These are phyloP conservation scores for Eurystomus gularis DNA, from an alignment of 2,113 vertebrate species.

Conservation along the genomic window DNA sequence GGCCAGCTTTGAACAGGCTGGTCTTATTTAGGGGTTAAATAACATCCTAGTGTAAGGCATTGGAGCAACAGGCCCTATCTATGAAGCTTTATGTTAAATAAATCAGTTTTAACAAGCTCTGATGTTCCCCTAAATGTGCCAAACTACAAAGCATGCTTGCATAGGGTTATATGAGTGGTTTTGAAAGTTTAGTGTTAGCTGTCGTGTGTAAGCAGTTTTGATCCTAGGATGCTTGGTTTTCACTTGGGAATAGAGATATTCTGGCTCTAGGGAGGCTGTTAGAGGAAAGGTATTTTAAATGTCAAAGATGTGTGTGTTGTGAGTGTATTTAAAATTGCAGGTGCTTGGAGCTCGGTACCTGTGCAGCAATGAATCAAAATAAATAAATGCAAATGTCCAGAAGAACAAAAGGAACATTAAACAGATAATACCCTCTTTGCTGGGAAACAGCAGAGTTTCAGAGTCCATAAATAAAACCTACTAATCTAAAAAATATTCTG, in stretches of 20 bases:
- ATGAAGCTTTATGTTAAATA: neutral
- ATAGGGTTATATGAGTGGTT: neutral
- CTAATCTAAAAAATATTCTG: slow-evolving; percentile 67
- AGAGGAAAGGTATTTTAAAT: neutral
- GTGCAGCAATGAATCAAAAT: slow-evolving; percentile 33
- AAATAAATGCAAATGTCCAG: slow-evolving; percentile 49
- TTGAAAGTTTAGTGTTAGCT: neutral
- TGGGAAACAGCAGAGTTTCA: slow-evolving; percentile 28
- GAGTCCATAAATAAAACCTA: slow-evolving; percentile 64
- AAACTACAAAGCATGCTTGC: neutral
- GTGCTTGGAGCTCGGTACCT: neutral
- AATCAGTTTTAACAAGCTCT: neutral
- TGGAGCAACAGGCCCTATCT: neutral
- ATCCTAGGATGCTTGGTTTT: neutral
- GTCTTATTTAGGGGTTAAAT: neutral
- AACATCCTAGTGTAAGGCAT: neutral
- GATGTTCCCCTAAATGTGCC: neutral
- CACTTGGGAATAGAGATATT: neutral
- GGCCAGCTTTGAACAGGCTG: neutral
- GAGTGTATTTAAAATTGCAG: neutral
- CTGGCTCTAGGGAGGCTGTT: neutral
- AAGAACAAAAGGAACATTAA: slow-evolving; percentile 36
- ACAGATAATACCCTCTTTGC: slow-evolving; percentile 26
- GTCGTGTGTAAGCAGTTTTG: neutral
- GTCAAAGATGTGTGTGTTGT: neutral